Base-by-base conservation (phyloP, 2,888 invertebrate genomes). In the Atherix ibis region DNA sequence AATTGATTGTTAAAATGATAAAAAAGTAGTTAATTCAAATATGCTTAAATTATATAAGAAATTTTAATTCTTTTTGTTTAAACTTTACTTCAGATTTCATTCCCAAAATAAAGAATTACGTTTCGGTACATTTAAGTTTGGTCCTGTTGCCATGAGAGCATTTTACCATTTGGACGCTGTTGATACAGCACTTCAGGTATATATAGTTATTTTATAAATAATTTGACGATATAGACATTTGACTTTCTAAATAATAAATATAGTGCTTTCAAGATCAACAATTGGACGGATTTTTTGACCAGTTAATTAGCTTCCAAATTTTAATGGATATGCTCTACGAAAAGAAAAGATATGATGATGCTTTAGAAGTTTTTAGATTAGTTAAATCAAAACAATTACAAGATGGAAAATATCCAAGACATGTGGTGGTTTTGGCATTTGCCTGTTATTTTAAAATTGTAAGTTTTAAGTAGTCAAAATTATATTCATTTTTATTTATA, bases 121-220 rank as follows among this genome's bases (percentile, higher is more conserved):
- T 39, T 84, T 85, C 67, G 79, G 82, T n/a, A 76, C 68, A 44
- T 87, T 73, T 56, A 53, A 75, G 4, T 85, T 87, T 68, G 87
- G 87, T 0, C 82, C 87, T 4, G 76, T 85, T 10, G 68, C 79
- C 0, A 83, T 87, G 82, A 66, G 87, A 47, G 68, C 81, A 66
- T 76, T 77, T 38, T 65, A 84, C 53, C 63, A 68, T 46, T 56
- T 81, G 24, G 73, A 81, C 52, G 70, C 76, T 47, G 73, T 77
- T 2, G 66, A 73, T 27, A 57, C 71, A 40, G 84, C 84, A 9
- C 50, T 76, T 10, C 45, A 70, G 53, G 69, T 72, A 53, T 47
- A 37, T 27, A n/a, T 15, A 22, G 10, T 22, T 14, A 26, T 26
- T 26, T 26, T 13, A 8, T 22, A 22, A 22, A 22, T 8, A 8